Evolutionary conservation across 1,140 invertebrate species (phyloP), one percentile per base, ranked within the genome.

Genomic region (Hyles euphorbiae): DNA sequence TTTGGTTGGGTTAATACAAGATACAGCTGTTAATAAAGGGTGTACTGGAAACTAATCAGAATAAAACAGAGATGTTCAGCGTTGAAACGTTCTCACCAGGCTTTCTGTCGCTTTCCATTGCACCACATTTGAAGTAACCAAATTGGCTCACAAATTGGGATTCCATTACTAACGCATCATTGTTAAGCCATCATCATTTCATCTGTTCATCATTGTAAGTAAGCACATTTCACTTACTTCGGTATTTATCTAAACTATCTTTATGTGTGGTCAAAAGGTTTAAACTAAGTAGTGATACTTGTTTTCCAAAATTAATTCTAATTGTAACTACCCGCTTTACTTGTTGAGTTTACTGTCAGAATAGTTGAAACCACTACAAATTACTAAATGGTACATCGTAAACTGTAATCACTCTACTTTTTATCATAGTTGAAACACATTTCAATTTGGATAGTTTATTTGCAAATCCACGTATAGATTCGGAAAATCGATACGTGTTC

Each of bases 1-100:
- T 88, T 87, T 83, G 86, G 86, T 88, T 88, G 84, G 86, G 87
- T 90, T 90, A 89, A 90, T 90, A 89, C 89, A 90, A 90, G 89
- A 90, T 90, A 89, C 89, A 90, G 83, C 85, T 88, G 83, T 87
- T 74, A 67, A 81, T 77, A 78, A 76, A 76, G 76, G 79, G 86
- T 88, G 86, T 83, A 86, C 72, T 87, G 86, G 83, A 88, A 88
- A 86, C 78, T 84, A 86, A 85, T 84, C 78, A 80, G 80, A 81
- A 76, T 57, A 67, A 47, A 72, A 66, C 56, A 66, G 67, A 67
- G 75, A 70, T 52, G 73, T 69, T 73, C 72, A 70, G 72, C 69
- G 75, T 71, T 61, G 63, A 63, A 74, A 66, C 61, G 74, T 70
- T 68, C 67, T 69, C 76, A 78, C 80, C 70, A 64, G 78, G 75